A percentile compares a stretch with the other conserved stretches of the same genome.
Evolutionary conservation across 2,113 vertebrate species (phyloP).

Genomic region (Machaerirhynchus nigripectus): DNA sequence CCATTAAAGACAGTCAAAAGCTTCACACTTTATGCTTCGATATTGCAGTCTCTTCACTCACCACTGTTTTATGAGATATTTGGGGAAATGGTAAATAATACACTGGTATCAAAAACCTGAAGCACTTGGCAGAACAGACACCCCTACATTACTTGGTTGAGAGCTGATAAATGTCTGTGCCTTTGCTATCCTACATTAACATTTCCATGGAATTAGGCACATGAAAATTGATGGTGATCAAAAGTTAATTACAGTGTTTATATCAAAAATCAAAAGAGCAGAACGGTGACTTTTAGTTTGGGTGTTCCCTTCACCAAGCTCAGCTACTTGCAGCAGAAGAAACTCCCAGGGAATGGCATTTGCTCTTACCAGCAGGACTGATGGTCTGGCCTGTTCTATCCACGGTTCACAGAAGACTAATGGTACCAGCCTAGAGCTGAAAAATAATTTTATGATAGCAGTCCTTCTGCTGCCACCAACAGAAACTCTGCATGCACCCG

Average conservation of each 20-base stretch:
- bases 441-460: neutral
- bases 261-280: conserved; percentile 15
- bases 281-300: neutral
- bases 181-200: neutral
- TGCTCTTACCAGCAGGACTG: neutral
- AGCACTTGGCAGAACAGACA: neutral
- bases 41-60: neutral
- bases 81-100: neutral
- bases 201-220: neutral
- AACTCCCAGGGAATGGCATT: neutral
- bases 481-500: neutral
- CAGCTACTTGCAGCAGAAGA: neutral
- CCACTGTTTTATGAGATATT: neutral
- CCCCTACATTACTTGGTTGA: neutral
- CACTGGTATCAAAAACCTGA: neutral
- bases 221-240: neutral
- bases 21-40: neutral
- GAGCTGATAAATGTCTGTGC: neutral
- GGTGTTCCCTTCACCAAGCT: neutral
- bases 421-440: neutral
- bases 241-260: conserved; percentile 24
- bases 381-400: neutral
- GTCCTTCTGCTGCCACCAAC: neutral
- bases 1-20: neutral
- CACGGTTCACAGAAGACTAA: neutral